These are phyloP conservation scores for Tamias sibiricus DNA, from an alignment of 2,113 vertebrate genomes.

Conservation along the genomic window DNA sequence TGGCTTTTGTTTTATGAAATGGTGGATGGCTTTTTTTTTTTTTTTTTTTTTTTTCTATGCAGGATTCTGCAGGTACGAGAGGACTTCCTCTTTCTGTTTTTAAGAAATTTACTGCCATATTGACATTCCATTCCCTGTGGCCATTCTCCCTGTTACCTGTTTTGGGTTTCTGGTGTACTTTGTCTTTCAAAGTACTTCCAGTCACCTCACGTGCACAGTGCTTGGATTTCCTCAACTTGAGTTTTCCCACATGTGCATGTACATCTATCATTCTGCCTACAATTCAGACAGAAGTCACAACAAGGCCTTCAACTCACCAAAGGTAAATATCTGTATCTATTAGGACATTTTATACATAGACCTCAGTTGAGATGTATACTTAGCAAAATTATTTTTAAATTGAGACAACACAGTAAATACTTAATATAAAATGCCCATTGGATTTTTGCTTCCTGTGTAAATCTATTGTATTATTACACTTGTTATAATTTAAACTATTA, in stretches of 20 bases:
- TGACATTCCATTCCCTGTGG: constrained; percentile 85
- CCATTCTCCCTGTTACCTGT: constrained; percentile 66
- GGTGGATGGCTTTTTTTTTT: constrained; percentile 80
- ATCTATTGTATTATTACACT: constrained; percentile 81
- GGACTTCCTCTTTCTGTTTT: constrained; percentile 84
- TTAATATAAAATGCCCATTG: constrained; percentile 79
- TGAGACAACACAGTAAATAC: constrained; percentile 80
- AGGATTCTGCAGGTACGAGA: constrained; percentile 87
- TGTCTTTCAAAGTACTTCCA: constrained; percentile 70
- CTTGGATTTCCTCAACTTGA: constrained; percentile 77
- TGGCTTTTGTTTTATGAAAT: constrained; percentile 81
- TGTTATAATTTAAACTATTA: constrained; percentile 78
- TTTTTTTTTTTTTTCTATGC: constrained; percentile 80
- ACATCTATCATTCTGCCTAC: constrained; percentile 71
- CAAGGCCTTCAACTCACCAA: constrained; percentile 86
- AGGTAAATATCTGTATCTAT: constrained; percentile 84
- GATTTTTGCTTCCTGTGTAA: constrained; percentile 79
- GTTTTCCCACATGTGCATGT: constrained; percentile 69
- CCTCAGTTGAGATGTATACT: constrained; percentile 81
- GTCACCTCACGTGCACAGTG: constrained; percentile 66
- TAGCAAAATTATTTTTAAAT: constrained; percentile 85
- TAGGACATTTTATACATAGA: constrained; percentile 84
- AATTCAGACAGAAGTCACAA: constrained; percentile 77
- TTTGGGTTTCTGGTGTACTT: constrained; percentile 70
- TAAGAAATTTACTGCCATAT: constrained; percentile 85